Evolutionary conservation across 2,888 invertebrate genomes (phyloP).

Genomic region (Eupithecia tripunctaria): DNA sequence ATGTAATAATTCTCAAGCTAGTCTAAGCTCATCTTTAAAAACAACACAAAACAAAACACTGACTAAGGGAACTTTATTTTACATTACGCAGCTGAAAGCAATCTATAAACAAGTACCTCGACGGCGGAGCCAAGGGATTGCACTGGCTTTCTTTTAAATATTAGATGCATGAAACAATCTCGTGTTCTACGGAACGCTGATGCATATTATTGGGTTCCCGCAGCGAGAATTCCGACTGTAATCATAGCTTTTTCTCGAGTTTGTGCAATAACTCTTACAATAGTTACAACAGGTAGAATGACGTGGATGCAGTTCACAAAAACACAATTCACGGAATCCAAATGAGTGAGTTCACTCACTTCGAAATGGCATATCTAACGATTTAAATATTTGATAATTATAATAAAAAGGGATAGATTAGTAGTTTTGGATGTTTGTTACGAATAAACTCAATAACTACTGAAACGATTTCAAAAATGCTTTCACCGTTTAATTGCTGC

Average conservation of each 20-base stretch:
- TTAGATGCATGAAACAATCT: constrained; percentile 48
- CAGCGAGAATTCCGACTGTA: neutral
- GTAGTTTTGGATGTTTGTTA: too few species aligned
- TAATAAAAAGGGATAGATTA: too few species aligned
- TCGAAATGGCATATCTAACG: too few species aligned
- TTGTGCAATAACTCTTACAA: neutral
- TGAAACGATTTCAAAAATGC: too few species aligned
- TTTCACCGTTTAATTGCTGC: too few species aligned
- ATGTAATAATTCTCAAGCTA: too few species aligned
- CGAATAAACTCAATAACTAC: too few species aligned
- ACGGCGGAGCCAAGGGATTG: constrained; percentile 45
- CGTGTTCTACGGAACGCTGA: constrained; percentile 35
- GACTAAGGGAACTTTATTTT: constrained; percentile 42
- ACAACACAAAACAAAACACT: neutral
- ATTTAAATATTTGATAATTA: too few species aligned
- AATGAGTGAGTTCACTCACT: too few species aligned
- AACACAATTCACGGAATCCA: too few species aligned
- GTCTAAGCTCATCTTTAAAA: neutral
- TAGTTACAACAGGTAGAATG: neutral
- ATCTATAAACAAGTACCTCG: constrained; percentile 46
- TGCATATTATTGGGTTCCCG: constrained; percentile 28
- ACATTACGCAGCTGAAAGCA: constrained; percentile 47
- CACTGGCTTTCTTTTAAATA: constrained; percentile 52
- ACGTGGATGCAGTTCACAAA: neutral
- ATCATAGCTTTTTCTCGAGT: neutral